Percentiles rank a stretch among this genome's conserved stretches.
Conservation (phyloP, 2,113 vertebrate species). For the Gymnarchus niloticus region DNA sequence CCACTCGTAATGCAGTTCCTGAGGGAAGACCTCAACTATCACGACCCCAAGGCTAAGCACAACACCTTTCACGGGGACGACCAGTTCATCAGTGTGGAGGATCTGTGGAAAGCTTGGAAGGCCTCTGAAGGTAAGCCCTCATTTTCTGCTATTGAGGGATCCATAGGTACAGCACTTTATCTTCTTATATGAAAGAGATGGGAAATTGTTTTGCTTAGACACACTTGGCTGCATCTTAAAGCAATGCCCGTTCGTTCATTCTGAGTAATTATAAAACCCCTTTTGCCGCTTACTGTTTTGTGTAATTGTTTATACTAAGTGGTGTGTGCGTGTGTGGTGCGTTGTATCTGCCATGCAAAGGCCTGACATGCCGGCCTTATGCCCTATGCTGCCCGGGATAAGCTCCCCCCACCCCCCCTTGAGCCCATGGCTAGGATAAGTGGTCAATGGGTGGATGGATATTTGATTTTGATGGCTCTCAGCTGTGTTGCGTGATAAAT, state of each 20-base stretch:
- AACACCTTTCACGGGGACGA: constrained; percentile 96
- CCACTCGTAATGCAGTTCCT: constrained; percentile 74
- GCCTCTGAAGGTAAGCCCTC: constrained; percentile 77
- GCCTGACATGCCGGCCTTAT: not conserved
- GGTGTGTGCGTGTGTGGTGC: not conserved
- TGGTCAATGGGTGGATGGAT: not conserved
- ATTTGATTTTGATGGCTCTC: not conserved
- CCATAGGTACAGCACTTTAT: not conserved
- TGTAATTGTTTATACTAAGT: not conserved
- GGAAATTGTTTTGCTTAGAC: not conserved
- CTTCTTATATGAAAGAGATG: not conserved
- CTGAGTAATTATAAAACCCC: not conserved
- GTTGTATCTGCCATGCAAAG: too few species aligned
- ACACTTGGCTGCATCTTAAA: not conserved
- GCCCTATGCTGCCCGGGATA: not conserved
- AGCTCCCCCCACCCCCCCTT: not conserved
- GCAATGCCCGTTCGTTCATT: not conserved
- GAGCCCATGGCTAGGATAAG: not conserved
- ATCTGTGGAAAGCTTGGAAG: constrained; percentile 94
- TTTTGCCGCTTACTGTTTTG: not conserved
- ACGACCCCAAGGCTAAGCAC: constrained; percentile 91
- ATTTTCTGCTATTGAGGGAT: not conserved
- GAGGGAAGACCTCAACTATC: constrained; percentile 94
- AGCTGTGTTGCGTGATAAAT: too few species aligned
- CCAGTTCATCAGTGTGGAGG: constrained; percentile 95